Percentiles rank a stretch among this genome's conserved stretches.
Conservation (phyloP, 2,797 vertebrate species). For the Acomys russatus region DNA sequence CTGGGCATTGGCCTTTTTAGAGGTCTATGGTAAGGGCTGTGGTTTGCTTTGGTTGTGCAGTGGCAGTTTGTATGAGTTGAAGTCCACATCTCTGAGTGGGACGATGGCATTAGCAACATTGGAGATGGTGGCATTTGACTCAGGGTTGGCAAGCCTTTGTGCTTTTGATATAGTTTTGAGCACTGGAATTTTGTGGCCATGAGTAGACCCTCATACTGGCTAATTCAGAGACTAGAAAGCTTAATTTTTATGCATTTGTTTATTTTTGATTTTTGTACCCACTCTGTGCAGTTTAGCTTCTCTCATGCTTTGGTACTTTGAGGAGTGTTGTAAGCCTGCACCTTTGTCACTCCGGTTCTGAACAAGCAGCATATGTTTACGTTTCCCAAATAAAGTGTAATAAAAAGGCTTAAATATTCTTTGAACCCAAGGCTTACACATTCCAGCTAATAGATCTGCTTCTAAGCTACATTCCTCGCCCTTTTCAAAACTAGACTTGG, state of each 20-base stretch:
- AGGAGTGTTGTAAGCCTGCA: not conserved
- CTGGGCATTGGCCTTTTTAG: not conserved
- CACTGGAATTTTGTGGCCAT: not conserved
- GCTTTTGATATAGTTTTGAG: not conserved
- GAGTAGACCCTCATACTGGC: not conserved
- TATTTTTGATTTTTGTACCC: not conserved
- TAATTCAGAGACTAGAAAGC: not conserved
- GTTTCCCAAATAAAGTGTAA: not conserved
- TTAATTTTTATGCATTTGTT: too few species aligned
- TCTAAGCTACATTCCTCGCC: not conserved
- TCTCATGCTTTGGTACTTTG: not conserved
- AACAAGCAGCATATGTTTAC: not conserved
- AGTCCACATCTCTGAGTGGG: not conserved
- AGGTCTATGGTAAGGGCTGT: not conserved
- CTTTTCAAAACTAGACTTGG: not conserved
- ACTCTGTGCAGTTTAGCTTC: not conserved
- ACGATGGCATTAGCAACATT: not conserved
- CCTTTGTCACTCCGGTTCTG: slow-evolving; percentile 13
- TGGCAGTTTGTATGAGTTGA: not conserved
- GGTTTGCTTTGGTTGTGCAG: not conserved
- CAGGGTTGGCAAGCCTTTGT: not conserved
- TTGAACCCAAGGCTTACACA: not conserved
- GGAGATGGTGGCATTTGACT: not conserved
- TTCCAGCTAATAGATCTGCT: not conserved
- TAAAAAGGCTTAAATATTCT: not conserved